Evolutionary conservation across 2,888 invertebrate genomes (phyloP), one percentile per base, ranked within the genome.

Genomic region (Abscondita cerata): DNA sequence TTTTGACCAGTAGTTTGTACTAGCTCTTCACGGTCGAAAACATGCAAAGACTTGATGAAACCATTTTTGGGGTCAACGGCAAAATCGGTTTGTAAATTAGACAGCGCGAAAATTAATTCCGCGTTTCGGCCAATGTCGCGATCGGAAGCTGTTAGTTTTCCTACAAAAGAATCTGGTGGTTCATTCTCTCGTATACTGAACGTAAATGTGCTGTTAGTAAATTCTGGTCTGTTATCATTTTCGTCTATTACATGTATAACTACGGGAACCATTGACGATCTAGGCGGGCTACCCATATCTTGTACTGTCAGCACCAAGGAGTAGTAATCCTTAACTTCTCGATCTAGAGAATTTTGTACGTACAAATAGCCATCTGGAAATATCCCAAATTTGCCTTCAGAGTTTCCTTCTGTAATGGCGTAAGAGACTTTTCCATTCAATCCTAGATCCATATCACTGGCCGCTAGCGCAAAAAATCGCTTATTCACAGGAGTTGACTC

Each of bases 361-460:
- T 94, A 98, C 25, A 98, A 80, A 75, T 87, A 92, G 0, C 98
- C 98, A 81, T 97, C 96, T 0, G 98, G 98, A 76, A 98, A 98
- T 38, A 98, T 89, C 0, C 96, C 96, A 80, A 98, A 98, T 76
- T 91, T 92, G 44, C 85, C 87, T 73, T 94, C 93, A 4, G 84
- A 82, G 76, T 97, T 96, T 1, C 97, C 96, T 76, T 93, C 92
- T 0, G 88, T 87, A 51, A 98, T 95, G 46, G 87, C 85, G 79
- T 95, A 96, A 0, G 89, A 86, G 53, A 96, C 87, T 64, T 87
- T 84, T 0, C 93, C 92, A 79, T 93, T 96, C 1, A 82, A 80
- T 0, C 92, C 94, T 41, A 93, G 84, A 81, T 98, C 97, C 11
- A 89, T 88, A 76, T 98, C 98, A 5, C 90, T 89, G 2, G 98